These are phyloP conservation scores for Egretta garzetta DNA, from an alignment of 2,113 vertebrate genomes.

Conservation along the genomic window DNA sequence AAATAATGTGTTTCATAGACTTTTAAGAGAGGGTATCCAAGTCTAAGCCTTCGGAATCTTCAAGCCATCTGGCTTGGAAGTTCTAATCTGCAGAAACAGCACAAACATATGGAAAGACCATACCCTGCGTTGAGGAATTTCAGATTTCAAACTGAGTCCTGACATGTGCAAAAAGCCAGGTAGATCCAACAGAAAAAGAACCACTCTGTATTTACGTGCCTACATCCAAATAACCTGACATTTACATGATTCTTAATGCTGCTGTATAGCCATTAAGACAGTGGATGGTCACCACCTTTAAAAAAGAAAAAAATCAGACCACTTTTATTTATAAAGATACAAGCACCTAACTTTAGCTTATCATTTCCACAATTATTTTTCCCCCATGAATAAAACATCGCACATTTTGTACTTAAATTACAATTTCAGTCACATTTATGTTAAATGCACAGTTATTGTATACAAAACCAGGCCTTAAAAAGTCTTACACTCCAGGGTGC, in stretches of 20 bases:
- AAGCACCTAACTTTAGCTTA: background rate
- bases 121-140: background rate
- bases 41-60: conserved; percentile 34
- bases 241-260: background rate
- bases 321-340: background rate
- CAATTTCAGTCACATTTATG: background rate
- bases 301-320: background rate
- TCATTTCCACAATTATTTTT: background rate
- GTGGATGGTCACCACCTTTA: background rate
- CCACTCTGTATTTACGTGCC: background rate
- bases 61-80: conserved; percentile 54
- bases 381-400: background rate
- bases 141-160: conserved; percentile 13
- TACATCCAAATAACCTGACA: background rate
- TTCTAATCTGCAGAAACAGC: conserved; percentile 47
- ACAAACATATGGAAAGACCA: conserved; percentile 48
- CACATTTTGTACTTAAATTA: background rate
- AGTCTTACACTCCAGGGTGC: background rate
- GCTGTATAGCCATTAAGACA: background rate
- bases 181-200: conserved; percentile 1
- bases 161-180: conserved; percentile 2
- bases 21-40: conserved; percentile 27
- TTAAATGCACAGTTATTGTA: background rate
- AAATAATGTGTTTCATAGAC: background rate
- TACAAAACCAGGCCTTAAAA: background rate